Percentiles rank a stretch among this genome's conserved stretches.
phyloP scores from a whole-genome alignment of 2,797 vertebrate genomes.

The Meda fulgida region DNA sequence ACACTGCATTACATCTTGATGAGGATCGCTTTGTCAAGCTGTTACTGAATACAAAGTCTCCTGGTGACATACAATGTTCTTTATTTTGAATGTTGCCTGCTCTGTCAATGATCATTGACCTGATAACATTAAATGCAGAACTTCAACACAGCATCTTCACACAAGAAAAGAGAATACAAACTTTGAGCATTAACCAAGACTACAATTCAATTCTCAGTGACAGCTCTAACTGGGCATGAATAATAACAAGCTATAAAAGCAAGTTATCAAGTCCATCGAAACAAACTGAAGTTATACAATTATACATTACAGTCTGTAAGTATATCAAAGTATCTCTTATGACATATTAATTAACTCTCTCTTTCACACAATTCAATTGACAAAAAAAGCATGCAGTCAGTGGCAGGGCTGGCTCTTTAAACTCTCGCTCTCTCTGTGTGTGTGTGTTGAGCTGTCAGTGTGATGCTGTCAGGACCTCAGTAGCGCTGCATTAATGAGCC shows the following conservation, averaged over 20 bases:
- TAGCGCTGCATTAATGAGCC: constrained; percentile 37
- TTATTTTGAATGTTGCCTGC: neutral
- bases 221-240: neutral
- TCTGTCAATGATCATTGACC: neutral
- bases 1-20: neutral
- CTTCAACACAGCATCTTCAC: constrained; percentile 1
- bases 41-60: neutral
- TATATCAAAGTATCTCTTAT: neutral
- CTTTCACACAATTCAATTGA: neutral
- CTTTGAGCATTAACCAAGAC: neutral
- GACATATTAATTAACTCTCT: constrained; percentile 13
- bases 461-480: constrained; percentile 35
- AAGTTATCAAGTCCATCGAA: neutral
- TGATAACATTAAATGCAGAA: neutral
- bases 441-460: constrained; percentile 1
- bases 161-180: neutral
- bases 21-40: neutral
- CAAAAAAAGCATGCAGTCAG: neutral
- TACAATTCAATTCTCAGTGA: neutral
- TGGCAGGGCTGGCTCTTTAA: constrained; percentile 17
- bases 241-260: neutral
- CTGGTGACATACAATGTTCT: neutral
- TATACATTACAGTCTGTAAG: neutral
- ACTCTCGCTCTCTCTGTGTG: neutral
- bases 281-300: constrained; percentile 8